Base-by-base conservation (phyloP, 2,113 vertebrate genomes). In the Spilogale gracilis region DNA sequence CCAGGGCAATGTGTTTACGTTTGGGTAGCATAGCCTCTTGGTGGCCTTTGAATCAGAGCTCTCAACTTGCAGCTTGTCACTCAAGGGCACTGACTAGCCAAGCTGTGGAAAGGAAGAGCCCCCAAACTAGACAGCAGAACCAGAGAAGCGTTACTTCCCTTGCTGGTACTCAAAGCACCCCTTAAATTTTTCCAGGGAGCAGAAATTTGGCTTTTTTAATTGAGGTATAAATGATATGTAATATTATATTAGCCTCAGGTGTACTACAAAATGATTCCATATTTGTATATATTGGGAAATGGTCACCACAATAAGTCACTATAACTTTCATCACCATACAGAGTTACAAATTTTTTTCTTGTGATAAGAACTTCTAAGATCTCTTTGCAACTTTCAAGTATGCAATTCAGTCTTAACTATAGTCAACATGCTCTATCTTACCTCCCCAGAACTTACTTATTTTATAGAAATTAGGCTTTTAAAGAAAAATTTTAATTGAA, bases 1-100 rank as follows among this genome's bases (percentile, higher is more conserved):
- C 89, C 97, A 97, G 98, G 97, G 95, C 97, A 98, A 67, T 48
- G 43, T 45, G 7, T 65, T 94, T 89, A 91, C 71, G n/a, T 85
- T 81, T 45, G 63, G 78, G 78, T 20, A 8, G 18, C 74, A 9
- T 43, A 88, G 89, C 82, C 97, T 96, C 76, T 84, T 38, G 1
- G 20, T 60, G 76, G 65, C 38, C 71, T 97, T 4, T 83, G 81
- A 90, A 91, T 74, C 79, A 58, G 90, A 96, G 86, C 85, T 23
- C 52, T 96, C 93, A 2, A 0, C 81, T 97, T 87, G 88, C n/a
- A 92, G 94, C 69, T 79, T 79, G 63, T 88, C 67, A 89, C 84
- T 50, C 87, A 82, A 88, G 38, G 89, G 8, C 84, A 84, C 30
- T 1, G 8, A 71, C 67, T 76, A 32, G 23, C 48, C 0, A 0